phyloP scores from a whole-genome alignment of 1,140 invertebrate species.

The Phthorimaea operculella region DNA sequence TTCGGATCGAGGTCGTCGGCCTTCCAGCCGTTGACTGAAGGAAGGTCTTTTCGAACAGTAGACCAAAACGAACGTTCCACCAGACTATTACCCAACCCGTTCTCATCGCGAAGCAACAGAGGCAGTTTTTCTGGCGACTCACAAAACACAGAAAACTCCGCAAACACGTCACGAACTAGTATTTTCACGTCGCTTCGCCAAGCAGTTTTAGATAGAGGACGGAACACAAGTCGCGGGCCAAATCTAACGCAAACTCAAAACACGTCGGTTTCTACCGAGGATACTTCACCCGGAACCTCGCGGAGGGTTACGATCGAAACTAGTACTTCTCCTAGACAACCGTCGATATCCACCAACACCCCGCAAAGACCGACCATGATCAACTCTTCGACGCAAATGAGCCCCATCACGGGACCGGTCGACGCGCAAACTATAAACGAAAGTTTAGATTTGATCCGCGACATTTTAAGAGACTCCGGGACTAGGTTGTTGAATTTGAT shows the following conservation, averaged over 20 bases:
- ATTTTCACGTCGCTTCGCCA: conserved; percentile 40
- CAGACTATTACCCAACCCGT: conserved; percentile 52
- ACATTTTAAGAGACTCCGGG: conserved; percentile 63
- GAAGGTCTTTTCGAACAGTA: conserved; percentile 34
- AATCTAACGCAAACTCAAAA: conserved; percentile 4
- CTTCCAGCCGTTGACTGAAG: conserved; percentile 49
- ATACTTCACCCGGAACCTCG: not conserved
- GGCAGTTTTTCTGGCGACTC: conserved; percentile 24
- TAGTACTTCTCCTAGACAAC: conserved; percentile 14
- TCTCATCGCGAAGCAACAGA: conserved; percentile 33
- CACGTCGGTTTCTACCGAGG: conserved; percentile 4
- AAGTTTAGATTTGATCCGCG: conserved; percentile 57
- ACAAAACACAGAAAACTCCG: conserved; percentile 17
- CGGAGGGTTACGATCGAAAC: not conserved
- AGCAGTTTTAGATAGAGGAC: conserved; percentile 28
- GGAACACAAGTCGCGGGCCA: conserved; percentile 14
- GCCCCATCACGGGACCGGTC: conserved; percentile 30
- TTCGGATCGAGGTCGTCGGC: conserved; percentile 53
- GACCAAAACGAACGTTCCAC: conserved; percentile 36
- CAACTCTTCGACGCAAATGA: conserved; percentile 37
- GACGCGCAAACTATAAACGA: conserved; percentile 54
- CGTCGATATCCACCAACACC: conserved; percentile 19
- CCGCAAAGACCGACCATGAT: conserved; percentile 28
- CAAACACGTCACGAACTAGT: conserved; percentile 44
- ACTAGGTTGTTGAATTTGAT: conserved; percentile 59